Evolutionary conservation across 2,797 vertebrate species (phyloP).

Genomic region (Lophius americanus): DNA sequence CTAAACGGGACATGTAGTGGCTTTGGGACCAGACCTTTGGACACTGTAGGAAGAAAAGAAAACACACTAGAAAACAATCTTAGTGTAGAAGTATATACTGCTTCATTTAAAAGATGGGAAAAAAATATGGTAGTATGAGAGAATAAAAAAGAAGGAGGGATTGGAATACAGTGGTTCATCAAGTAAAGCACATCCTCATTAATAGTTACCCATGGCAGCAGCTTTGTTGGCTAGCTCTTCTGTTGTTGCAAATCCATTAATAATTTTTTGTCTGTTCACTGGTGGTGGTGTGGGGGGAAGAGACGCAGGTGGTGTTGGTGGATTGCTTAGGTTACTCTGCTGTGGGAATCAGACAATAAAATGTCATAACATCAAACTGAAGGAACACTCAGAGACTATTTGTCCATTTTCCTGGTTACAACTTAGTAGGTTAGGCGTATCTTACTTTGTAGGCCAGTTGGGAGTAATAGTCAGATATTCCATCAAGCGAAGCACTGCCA

Average conservation of each 20-base stretch:
- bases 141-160: too few species aligned
- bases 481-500: slow-evolving; percentile 95
- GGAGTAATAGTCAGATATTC: slow-evolving; percentile 98
- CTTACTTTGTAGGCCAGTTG: slow-evolving; percentile 97
- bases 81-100: not conserved
- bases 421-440: not conserved
- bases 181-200: slow-evolving; percentile 34
- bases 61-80: slow-evolving; percentile 22
- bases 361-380: slow-evolving; percentile 34
- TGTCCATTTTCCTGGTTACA: not conserved
- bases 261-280: slow-evolving; percentile 96
- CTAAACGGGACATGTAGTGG: slow-evolving; percentile 93
- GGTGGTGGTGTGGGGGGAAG: slow-evolving; percentile 97
- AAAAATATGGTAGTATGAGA: not conserved
- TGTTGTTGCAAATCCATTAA: slow-evolving; percentile 96
- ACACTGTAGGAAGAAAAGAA: slow-evolving; percentile 75
- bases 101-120: not conserved
- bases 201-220: slow-evolving; percentile 85
- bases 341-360: slow-evolving; percentile 68
- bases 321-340: slow-evolving; percentile 99
- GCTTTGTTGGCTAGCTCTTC: slow-evolving; percentile 96
- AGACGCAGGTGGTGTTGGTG: slow-evolving; percentile 97
- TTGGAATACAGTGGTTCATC: too few species aligned
- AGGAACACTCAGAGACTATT: slow-evolving; percentile 3
- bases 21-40: slow-evolving; percentile 92